Conservation (phyloP, 2,797 vertebrate genomes). For the Furcifer pardalis region DNA sequence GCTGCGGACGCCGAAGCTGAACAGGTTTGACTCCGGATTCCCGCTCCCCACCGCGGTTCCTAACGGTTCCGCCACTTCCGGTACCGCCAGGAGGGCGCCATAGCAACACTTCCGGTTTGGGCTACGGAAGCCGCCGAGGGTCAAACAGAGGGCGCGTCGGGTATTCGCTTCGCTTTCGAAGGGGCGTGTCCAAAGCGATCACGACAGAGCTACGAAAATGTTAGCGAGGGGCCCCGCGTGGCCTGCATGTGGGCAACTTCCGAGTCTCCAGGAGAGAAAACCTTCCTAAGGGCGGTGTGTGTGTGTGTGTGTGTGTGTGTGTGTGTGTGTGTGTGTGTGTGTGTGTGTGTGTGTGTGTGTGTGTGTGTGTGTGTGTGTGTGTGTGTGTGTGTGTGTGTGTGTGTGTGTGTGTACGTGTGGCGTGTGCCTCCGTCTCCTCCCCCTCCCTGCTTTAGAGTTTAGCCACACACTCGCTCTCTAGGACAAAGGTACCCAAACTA, state of each 20-base stretch:
- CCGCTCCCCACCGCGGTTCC: too few species aligned
- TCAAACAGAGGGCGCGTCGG: not conserved
- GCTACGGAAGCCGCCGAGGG: not conserved
- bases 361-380: too few species aligned
- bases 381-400: too few species aligned
- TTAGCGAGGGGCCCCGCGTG: not conserved
- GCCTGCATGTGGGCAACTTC: not conserved
- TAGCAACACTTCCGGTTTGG: not conserved
- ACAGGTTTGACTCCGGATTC: not conserved
- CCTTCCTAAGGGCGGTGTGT: rapidly evolving
- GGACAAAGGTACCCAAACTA: too few species aligned
- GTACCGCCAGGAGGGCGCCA: not conserved
- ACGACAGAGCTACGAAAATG: not conserved
- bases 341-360: too few species aligned
- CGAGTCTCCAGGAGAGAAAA: not conserved
- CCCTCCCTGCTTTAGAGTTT: too few species aligned
- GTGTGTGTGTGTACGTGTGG: too few species aligned
- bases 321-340: too few species aligned
- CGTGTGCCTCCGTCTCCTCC: too few species aligned
- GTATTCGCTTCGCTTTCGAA: not conserved
- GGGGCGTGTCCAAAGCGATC: not conserved
- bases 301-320: too few species aligned
- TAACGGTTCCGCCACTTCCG: not conserved
- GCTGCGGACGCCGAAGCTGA: not conserved
- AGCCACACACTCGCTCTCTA: too few species aligned